A percentile compares a stretch with the other conserved stretches of the same genome.
phyloP scores from a whole-genome alignment of 2,113 vertebrate species.

The Cynoglossus semilaevis region DNA sequence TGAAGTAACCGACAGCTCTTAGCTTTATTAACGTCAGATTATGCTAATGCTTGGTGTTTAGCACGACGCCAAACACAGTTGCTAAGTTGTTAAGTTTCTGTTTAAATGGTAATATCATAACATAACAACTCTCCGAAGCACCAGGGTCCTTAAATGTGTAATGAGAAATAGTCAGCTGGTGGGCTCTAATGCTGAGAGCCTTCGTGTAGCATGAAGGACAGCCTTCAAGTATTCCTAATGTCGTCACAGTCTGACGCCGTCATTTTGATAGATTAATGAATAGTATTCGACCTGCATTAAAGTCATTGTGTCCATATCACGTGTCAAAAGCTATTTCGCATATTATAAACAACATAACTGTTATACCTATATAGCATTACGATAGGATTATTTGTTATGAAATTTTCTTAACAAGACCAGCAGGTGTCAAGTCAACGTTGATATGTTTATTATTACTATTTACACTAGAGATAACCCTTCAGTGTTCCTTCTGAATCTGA shows the following conservation, averaged over 20 bases:
- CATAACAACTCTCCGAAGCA: not conserved
- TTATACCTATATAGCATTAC: conserved; percentile 16
- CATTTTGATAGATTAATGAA: not conserved
- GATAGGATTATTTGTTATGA: conserved; percentile 33
- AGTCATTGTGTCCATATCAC: rapidly evolving
- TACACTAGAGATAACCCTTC: too few species aligned
- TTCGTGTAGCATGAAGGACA: conserved; percentile 4
- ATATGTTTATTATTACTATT: too few species aligned
- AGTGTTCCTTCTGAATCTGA: too few species aligned
- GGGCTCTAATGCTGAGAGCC: conserved; percentile 38
- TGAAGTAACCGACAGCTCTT: conserved; percentile 12
- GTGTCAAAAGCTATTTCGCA: not conserved
- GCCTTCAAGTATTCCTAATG: not conserved
- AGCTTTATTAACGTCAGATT: conserved; percentile 28
- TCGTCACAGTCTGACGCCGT: not conserved
- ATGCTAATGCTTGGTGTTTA: conserved; percentile 31
- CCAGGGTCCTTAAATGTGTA: conserved; percentile 1
- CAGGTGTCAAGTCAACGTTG: too few species aligned
- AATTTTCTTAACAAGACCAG: not conserved
- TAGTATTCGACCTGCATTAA: rapidly evolving
- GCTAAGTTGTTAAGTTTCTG: conserved; percentile 14
- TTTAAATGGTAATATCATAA: not conserved
- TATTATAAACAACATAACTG: conserved; percentile 6
- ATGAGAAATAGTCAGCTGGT: conserved; percentile 20
- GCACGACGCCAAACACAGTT: conserved; percentile 42